Conservation (phyloP, 2,113 vertebrate species). For the Microcebus tavaratra region DNA sequence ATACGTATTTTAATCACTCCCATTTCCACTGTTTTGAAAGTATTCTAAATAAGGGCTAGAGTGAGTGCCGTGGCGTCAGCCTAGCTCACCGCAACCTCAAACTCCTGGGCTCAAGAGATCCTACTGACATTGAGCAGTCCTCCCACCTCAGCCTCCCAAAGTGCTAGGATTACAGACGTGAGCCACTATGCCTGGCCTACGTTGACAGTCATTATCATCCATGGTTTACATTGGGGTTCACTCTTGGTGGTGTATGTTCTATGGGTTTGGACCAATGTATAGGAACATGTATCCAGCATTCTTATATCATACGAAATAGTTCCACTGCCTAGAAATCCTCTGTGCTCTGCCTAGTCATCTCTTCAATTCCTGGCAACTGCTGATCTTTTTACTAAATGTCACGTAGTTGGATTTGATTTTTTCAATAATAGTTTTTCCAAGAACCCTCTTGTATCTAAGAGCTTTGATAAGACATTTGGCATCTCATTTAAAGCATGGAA, state of each 20-base stretch:
- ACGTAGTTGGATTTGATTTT: background rate
- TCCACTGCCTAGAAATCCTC: background rate
- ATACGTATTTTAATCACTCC: background rate
- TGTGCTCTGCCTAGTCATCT: background rate
- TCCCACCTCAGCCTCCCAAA: too few species aligned
- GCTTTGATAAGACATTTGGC: background rate
- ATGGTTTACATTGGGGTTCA: background rate
- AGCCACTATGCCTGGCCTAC: background rate
- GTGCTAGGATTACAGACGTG: too few species aligned
- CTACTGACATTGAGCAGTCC: too few species aligned
- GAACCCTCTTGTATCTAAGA: background rate
- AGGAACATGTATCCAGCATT: rapidly evolving
- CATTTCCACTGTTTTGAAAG: background rate
- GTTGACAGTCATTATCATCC: background rate
- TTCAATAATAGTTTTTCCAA: background rate
- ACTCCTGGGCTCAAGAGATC: background rate
- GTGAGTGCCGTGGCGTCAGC: too few species aligned
- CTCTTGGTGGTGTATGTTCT: background rate
- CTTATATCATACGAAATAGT: rapidly evolving
- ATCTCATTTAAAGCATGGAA: background rate
- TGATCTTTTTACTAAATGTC: background rate
- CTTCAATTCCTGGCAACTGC: background rate
- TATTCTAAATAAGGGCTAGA: background rate
- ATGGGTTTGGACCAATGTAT: background rate
- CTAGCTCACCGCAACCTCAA: background rate